Evolutionary conservation across 2,888 invertebrate genomes (phyloP).

Genomic region (Fragum sueziense): DNA sequence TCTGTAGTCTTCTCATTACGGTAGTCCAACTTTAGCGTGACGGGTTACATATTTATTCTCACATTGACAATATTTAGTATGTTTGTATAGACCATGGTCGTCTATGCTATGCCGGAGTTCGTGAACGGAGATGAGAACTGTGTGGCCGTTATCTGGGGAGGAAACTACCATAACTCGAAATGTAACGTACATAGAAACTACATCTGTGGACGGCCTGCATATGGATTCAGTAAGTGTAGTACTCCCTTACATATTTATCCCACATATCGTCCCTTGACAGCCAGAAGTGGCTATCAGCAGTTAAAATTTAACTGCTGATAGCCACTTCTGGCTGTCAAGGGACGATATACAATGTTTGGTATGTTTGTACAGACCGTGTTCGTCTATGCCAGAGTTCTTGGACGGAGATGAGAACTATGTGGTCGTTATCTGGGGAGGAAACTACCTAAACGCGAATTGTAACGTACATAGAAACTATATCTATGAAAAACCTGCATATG

Average conservation of each 20-base stretch:
- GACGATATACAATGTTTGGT: too few relatives aligned
- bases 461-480: conserved; percentile 50
- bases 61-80: too few relatives aligned
- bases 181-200: conserved; percentile 55
- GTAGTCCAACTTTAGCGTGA: too few relatives aligned
- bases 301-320: too few relatives aligned
- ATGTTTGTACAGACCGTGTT: conserved; percentile 62
- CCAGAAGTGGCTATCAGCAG: too few relatives aligned
- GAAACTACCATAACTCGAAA: conserved; percentile 63
- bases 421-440: conserved; percentile 62
- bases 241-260: too few relatives aligned
- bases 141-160: conserved; percentile 64
- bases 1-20: too few relatives aligned
- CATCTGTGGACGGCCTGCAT: conserved; percentile 64
- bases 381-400: conserved; percentile 49
- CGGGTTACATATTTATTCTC: too few relatives aligned
- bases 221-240: conserved; percentile 16
- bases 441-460: conserved; percentile 66
- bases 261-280: too few relatives aligned
- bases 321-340: too few relatives aligned
- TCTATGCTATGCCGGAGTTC: conserved; percentile 58
- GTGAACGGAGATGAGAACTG: conserved; percentile 64
- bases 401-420: conserved; percentile 67
- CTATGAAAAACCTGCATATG: conserved; percentile 60
- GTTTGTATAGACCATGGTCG: conserved; percentile 59